Conservation (phyloP, 2,797 vertebrate species). For the Glyptemys insculpta region DNA sequence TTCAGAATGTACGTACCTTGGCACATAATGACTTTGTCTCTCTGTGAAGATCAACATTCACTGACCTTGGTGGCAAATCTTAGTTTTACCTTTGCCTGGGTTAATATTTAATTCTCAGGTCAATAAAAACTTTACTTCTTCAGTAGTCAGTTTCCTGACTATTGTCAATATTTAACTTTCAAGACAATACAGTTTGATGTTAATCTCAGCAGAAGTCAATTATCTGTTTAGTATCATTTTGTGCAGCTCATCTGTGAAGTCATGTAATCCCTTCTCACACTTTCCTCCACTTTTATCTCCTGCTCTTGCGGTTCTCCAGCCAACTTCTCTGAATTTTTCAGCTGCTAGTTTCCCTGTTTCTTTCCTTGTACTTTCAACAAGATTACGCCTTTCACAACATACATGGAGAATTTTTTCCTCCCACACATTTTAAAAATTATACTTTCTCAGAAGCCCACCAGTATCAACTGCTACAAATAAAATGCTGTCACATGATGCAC, state of each 20-base stretch:
- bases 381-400: neutral
- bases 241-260: neutral
- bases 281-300: neutral
- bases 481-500: neutral
- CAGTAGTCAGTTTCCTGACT: neutral
- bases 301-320: neutral
- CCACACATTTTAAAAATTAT: neutral
- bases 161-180: conserved; percentile 6
- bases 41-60: neutral
- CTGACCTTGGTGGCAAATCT: neutral
- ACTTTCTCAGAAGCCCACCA: neutral
- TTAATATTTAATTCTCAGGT: neutral
- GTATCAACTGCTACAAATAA: neutral
- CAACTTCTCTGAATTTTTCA: neutral
- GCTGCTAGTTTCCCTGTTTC: neutral
- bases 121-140: neutral
- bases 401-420: neutral
- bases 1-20: neutral
- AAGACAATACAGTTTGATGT: neutral
- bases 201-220: neutral
- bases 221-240: neutral
- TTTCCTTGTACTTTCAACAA: neutral
- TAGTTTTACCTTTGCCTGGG: neutral
- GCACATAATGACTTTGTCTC: neutral
- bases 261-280: neutral